Evolutionary conservation across 2,888 invertebrate genomes (phyloP).

Genomic region (Caenorhabditis doughertyi): DNA sequence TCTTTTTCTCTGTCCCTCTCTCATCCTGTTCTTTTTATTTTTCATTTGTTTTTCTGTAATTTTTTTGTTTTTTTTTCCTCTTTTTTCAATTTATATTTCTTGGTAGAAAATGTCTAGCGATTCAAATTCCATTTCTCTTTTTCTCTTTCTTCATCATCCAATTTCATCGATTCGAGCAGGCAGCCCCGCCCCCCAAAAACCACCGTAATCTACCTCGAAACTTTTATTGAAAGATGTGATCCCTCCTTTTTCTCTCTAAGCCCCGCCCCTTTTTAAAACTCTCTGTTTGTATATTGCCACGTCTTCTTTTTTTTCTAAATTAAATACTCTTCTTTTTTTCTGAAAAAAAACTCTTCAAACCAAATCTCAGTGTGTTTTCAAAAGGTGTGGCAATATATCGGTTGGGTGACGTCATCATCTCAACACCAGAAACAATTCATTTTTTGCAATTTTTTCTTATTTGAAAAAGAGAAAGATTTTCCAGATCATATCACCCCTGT

Average conservation of each 20-base stretch:
- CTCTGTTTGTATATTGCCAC: conserved; percentile 62
- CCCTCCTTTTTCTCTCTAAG: not conserved
- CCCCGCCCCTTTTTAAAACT: conserved; percentile 12
- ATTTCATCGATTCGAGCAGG: no score
- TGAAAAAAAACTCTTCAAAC: not conserved
- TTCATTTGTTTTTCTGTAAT: not conserved
- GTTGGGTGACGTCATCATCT: not conserved
- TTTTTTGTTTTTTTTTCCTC: not conserved
- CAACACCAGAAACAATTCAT: not conserved
- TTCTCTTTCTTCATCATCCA: not conserved
- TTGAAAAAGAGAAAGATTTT: conserved; percentile 28
- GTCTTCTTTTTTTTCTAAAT: conserved; percentile 38
- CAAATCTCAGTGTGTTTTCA: conserved; percentile 54
- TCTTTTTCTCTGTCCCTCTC: no score
- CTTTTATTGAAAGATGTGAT: conserved; percentile 37
- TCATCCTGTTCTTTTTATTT: no score
- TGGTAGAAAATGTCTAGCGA: conserved; percentile 50
- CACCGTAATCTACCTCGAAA: conserved; percentile 42
- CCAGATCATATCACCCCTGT: conserved; percentile 43
- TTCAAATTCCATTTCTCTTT: conserved; percentile 9
- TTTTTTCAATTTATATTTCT: conserved; percentile 15
- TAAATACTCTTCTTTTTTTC: conserved; percentile 15
- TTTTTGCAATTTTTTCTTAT: conserved; percentile 4
- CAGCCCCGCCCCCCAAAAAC: not conserved
- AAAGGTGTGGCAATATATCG: conserved; percentile 61